Base-by-base conservation (phyloP, 2,113 vertebrate genomes). In the Tragelaphus scriptus region DNA sequence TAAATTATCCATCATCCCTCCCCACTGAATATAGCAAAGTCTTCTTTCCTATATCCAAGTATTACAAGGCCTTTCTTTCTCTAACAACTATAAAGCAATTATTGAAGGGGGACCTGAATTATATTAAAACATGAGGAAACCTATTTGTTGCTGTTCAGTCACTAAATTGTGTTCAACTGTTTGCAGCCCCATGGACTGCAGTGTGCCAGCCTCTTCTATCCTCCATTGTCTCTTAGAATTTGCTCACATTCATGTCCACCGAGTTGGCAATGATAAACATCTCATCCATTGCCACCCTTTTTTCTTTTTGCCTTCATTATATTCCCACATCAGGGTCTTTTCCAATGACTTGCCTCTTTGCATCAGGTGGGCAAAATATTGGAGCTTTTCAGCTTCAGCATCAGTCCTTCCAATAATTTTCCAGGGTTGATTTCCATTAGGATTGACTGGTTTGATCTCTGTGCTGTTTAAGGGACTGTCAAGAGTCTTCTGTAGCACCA, bases 81-180 rank as follows among this genome's bases (percentile, higher is more conserved):
- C 47, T 55, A 63, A 3, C 53, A 17, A 2, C 2, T 36, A 87
- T 1, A 30, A 80, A 44, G 14, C 12, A 92, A 55, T 71, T 92
- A 28, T n/a, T 49, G 6, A 2, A 55, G 5, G 3, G 2, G 1
- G 3, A 53, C 0, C 2, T 75, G 19, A 63, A 40, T 84, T 61
- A 61, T 44, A 91, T 44, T 7, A 21, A 79, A 85, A 17, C 14
- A 55, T 61, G 11, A 61, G 6, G 88, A 95, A 84, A 7, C 2
- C 5, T 68, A 47, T 56, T 13, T 44, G 23, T 44, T 75, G 5
- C 36, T 75, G 5, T 75, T 75, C 6, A 75, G 36, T 44, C 36
- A 75, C 71, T 75, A 44, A 25, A 25, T 26, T 44, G 23, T 75
- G 71, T 25, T 75, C 36, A 44, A 75, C 36, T 75, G 21, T 44